Base-by-base conservation (phyloP, 2,797 vertebrate species). In the Lophius americanus region DNA sequence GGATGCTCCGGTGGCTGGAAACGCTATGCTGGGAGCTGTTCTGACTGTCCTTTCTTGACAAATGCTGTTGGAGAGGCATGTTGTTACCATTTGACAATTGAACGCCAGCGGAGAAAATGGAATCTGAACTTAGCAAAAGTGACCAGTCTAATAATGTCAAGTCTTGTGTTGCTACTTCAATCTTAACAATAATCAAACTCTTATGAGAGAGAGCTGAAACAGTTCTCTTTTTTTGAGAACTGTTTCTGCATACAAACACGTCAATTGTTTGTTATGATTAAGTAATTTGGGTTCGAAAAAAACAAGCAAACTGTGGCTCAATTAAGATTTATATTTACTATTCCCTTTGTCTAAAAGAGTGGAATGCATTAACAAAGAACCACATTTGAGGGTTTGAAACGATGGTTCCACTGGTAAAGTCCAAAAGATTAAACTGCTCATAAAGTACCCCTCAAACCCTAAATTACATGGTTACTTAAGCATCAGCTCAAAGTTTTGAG, bases 41-140 rank as follows among this genome's bases (percentile, higher is more conserved):
- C 93, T 99, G 98, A 89, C 98, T 99, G 95, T 99, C 97, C 93
- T 98, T 98, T 87, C 98, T 96, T 76, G 97, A 97, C 95, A 99
- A 94, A 79, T 96, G 97, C 91, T 98, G 97, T 95, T 94, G 92
- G 69, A 63, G 61, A 78, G 78, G 75, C 33, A 83, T 56, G 86
- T 78, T 32, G 13, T 76, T 57, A 60, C 71, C 14, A 68, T 66
- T 70, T 56, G 61, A 64, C 35, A 36, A 60, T 14, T 64, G 13
- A 66, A 64, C 68, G 48, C 43, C 64, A 51, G 51, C 52, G 51
- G 47, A 38, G 47, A 44, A 79, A 46, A 50, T 9, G 13, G 58
- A 65, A 60, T 70, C 41, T 41, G 43, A 68, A 55, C 32, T 41
- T 48, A n/a, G 53, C n/a, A 61, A 9, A 52, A 51, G 60, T 35